These are phyloP conservation scores for Astyanax mexicanus DNA, from an alignment of 2,797 vertebrate species.

Conservation along the genomic window DNA sequence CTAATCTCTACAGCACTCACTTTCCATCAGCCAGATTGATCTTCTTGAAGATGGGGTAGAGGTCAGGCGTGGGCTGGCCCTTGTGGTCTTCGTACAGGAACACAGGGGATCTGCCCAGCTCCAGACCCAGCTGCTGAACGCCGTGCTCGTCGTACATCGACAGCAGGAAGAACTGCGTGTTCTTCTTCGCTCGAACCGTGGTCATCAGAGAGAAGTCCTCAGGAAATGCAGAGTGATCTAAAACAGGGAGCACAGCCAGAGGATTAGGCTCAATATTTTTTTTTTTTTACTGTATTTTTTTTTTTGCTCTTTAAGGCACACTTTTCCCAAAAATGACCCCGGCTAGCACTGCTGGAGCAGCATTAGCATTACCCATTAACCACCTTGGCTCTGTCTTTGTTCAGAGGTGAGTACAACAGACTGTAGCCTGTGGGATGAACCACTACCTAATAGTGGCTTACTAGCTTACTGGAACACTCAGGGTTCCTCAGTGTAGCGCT, in stretches of 20 bases:
- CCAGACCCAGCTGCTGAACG: constrained; percentile 86
- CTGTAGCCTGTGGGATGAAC: no score
- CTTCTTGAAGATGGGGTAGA: constrained; percentile 84
- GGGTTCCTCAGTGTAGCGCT: no score
- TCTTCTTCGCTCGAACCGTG: constrained; percentile 82
- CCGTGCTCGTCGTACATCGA: constrained; percentile 86
- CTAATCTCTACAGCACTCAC: constrained; percentile 82
- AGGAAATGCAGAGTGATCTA: constrained; percentile 83
- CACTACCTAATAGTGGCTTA: no score
- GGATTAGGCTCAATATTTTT: not conserved
- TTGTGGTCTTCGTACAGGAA: constrained; percentile 87
- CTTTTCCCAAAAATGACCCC: no score
- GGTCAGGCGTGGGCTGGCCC: constrained; percentile 78
- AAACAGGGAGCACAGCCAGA: not conserved
- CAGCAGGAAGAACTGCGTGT: constrained; percentile 83
- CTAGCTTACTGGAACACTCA: no score
- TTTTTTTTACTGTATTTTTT: no score
- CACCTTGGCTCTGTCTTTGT: no score
- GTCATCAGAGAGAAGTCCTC: constrained; percentile 87
- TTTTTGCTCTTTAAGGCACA: no score
- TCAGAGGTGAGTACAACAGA: no score
- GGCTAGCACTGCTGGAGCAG: no score
- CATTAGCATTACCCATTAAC: no score
- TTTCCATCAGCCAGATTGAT: constrained; percentile 88
- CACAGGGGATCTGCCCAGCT: constrained; percentile 82